A percentile compares a stretch with the other conserved stretches of the same genome.
phyloP scores from a whole-genome alignment of 2,113 vertebrate genomes.

The Cottus gobio region DNA sequence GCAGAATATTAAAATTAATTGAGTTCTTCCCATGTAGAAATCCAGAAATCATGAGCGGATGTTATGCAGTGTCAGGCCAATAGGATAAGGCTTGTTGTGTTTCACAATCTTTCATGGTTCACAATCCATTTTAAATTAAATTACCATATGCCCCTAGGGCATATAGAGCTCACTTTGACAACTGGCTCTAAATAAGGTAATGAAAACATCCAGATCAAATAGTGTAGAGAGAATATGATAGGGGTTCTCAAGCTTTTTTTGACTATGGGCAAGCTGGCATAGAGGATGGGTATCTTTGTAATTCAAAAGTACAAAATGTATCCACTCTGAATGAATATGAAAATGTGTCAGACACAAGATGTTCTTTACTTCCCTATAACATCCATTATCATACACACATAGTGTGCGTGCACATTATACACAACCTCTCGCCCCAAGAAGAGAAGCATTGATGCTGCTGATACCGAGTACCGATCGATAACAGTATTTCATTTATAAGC shows the following conservation, averaged over 20 bases:
- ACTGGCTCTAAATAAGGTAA: slow-evolving; percentile 10
- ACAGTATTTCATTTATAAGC: background rate
- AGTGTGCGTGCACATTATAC: background rate
- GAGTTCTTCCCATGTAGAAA: slow-evolving; percentile 9
- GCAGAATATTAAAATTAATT: slow-evolving; percentile 15
- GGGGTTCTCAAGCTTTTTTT: background rate
- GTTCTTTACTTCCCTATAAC: background rate
- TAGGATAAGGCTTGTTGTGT: slow-evolving; percentile 3
- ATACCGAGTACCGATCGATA: background rate
- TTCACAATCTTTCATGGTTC: slow-evolving; percentile 20
- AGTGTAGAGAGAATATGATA: slow-evolving; percentile 8
- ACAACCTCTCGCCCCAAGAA: background rate
- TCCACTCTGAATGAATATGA: slow-evolving; percentile 1
- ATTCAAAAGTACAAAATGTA: background rate
- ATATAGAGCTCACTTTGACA: slow-evolving; percentile 7
- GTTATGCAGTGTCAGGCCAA: background rate
- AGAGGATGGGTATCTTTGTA: background rate
- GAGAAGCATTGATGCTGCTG: background rate
- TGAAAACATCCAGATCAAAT: slow-evolving; percentile 14
- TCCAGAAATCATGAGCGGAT: slow-evolving; percentile 17
- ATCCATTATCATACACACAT: background rate
- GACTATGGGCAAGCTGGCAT: background rate
- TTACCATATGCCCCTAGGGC: slow-evolving; percentile 2
- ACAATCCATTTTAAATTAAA: slow-evolving; percentile 31
- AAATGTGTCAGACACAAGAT: background rate